A percentile compares a stretch with the other conserved stretches of the same genome.
Evolutionary conservation across 2,113 vertebrate genomes (phyloP).

Genomic region (Sprattus sprattus): DNA sequence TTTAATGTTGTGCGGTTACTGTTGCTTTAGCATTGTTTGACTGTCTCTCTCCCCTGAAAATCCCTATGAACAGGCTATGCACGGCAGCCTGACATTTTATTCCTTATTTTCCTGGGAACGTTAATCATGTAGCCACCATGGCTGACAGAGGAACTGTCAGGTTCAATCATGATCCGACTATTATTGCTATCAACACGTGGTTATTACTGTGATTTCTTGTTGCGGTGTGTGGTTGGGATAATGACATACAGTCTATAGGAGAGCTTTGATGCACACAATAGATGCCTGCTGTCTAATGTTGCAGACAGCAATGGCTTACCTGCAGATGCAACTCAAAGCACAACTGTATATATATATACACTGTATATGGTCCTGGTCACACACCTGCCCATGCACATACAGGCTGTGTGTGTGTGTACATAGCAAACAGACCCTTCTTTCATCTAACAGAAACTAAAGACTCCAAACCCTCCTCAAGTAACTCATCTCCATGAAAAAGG

Average conservation of each 20-base stretch:
- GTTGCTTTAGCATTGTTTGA: not conserved
- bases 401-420: not conserved
- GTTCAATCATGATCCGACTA: not conserved
- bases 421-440: not conserved
- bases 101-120: not conserved
- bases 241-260: not conserved
- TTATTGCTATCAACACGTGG: not conserved
- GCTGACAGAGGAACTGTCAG: not conserved
- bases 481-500: not conserved
- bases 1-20: not conserved
- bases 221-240: not conserved
- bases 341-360: too few relatives aligned
- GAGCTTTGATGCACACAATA: not conserved
- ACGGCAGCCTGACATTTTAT: not conserved
- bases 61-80: not conserved
- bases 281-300: not conserved
- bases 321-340: too few relatives aligned
- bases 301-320: not conserved
- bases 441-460: not conserved
- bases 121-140: not conserved
- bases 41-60: not conserved
- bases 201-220: not conserved
- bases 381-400: not conserved
- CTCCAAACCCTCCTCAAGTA: not conserved
- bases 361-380: not conserved